Conservation (phyloP, 2,113 vertebrate genomes). For the Chaetura pelagica region DNA sequence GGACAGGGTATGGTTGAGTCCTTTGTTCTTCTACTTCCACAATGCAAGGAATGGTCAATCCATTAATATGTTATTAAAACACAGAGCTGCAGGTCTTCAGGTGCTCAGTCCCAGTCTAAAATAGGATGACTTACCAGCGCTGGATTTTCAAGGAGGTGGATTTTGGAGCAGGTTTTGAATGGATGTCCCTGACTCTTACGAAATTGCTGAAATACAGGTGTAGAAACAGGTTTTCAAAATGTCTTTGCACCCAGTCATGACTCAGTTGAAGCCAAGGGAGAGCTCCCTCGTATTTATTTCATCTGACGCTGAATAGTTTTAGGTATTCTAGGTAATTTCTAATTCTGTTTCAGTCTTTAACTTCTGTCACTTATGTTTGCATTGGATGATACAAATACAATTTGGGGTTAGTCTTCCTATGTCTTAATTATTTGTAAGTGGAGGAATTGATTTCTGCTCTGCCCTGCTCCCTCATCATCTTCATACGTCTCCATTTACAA, state of each 20-base stretch:
- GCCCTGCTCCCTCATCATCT: background rate
- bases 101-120: background rate
- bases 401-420: constrained; percentile 65
- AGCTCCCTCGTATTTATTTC: background rate
- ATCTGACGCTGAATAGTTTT: background rate
- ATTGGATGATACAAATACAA: constrained; percentile 15
- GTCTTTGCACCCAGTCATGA: background rate
- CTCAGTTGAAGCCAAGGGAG: background rate
- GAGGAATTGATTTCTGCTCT: constrained; percentile 41
- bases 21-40: background rate
- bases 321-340: background rate
- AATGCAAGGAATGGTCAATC: background rate
- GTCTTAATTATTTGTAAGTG: constrained; percentile 76
- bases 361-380: constrained; percentile 44
- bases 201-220: background rate
- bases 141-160: background rate
- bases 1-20: background rate
- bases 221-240: background rate
- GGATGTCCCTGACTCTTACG: background rate
- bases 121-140: background rate
- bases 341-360: background rate
- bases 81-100: background rate
- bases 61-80: background rate
- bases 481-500: constrained; percentile 61
- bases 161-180: background rate